A percentile compares a stretch with the other conserved stretches of the same genome.
Conservation (phyloP, 2,888 invertebrate species). For the Sipha maydis region DNA sequence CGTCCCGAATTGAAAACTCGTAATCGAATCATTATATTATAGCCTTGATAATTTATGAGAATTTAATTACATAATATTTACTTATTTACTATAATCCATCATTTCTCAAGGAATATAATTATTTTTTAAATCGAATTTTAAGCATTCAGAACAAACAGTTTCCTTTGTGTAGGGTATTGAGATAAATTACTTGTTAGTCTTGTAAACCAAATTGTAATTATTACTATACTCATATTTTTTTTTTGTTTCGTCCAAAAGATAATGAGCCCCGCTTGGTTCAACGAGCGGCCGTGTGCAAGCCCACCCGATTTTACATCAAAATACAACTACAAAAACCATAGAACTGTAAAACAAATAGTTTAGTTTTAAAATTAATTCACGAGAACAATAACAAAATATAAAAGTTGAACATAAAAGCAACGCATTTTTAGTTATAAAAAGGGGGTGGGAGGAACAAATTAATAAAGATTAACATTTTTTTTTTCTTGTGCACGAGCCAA, state of each 20-base stretch:
- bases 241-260: neutral
- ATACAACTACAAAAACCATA: neutral
- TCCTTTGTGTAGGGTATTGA: neutral
- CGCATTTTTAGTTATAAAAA: neutral
- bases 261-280: neutral
- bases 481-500: neutral
- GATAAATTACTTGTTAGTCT: neutral
- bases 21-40: neutral
- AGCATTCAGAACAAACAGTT: neutral
- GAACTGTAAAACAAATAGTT: neutral
- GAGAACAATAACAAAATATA: neutral
- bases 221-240: neutral
- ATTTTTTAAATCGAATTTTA: neutral
- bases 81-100: neutral
- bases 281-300: neutral
- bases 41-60: neutral
- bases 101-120: neutral
- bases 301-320: neutral
- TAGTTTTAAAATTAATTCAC: neutral
- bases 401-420: neutral
- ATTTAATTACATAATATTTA: conserved; percentile 12
- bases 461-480: neutral
- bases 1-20: neutral
- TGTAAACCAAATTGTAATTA: neutral
- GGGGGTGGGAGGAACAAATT: neutral